These are phyloP conservation scores for Xenus cinereus DNA, from an alignment of 2,113 vertebrate species.

Conservation along the genomic window DNA sequence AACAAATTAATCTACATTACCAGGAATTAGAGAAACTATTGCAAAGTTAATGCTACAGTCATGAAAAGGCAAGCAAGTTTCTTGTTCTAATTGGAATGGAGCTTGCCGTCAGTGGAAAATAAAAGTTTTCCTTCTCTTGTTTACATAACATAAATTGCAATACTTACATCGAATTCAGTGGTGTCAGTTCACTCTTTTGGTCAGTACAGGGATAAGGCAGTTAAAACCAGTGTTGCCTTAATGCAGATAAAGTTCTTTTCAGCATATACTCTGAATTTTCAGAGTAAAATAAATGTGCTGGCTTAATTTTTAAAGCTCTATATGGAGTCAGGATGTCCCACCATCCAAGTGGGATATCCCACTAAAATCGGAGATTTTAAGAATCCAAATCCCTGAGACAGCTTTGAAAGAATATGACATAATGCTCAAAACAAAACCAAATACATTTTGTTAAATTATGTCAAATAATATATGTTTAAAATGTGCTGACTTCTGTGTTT, in stretches of 20 bases:
- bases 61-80: neutral
- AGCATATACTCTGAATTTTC: neutral
- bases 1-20: neutral
- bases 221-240: neutral
- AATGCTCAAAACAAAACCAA: neutral
- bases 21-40: neutral
- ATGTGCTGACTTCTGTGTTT: neutral
- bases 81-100: neutral
- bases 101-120: neutral
- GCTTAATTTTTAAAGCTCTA: neutral
- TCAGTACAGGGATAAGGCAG: neutral
- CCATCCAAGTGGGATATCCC: no score
- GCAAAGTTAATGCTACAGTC: neutral
- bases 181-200: neutral
- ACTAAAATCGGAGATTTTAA: neutral
- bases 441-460: neutral
- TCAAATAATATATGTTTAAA: neutral
- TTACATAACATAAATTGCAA: neutral
- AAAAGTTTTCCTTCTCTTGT: neutral
- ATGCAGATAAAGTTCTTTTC: neutral
- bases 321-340: neutral
- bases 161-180: neutral
- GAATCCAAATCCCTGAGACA: neutral
- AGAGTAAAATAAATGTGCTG: neutral
- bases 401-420: neutral